Evolutionary conservation across 2,797 vertebrate species (phyloP).

Genomic region (Meriones psammophilus): DNA sequence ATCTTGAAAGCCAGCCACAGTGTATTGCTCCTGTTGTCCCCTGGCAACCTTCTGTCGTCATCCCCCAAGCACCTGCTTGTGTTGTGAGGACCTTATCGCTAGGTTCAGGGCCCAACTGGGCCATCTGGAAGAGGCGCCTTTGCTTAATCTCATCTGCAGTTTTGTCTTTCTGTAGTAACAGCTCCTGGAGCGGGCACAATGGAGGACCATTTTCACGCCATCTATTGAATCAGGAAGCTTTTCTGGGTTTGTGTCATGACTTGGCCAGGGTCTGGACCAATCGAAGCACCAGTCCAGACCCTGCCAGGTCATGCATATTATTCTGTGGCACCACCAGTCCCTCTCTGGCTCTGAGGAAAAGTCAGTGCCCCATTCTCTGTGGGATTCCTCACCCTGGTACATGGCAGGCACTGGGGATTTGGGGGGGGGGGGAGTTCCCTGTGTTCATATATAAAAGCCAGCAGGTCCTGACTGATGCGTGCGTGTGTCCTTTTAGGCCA

Average conservation of each 20-base stretch:
- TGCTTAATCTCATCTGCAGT: neutral
- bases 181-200: neutral
- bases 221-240: neutral
- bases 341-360: neutral
- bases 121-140: neutral
- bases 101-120: neutral
- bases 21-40: neutral
- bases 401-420: rapidly evolving
- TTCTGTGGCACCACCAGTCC: neutral
- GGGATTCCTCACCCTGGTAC: neutral
- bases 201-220: neutral
- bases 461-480: neutral
- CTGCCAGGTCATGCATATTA: neutral
- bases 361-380: neutral
- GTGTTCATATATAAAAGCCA: rapidly evolving
- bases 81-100: neutral
- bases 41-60: neutral
- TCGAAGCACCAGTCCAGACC: neutral
- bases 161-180: neutral
- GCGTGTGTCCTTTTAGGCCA: conserved; percentile 90
- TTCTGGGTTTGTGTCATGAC: neutral
- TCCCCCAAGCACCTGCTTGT: neutral
- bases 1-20: neutral
- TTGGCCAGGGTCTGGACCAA: neutral
- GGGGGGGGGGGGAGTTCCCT: no score